Evolutionary conservation across 2,888 invertebrate species (phyloP).

Genomic region (Scaptomyza flava): DNA sequence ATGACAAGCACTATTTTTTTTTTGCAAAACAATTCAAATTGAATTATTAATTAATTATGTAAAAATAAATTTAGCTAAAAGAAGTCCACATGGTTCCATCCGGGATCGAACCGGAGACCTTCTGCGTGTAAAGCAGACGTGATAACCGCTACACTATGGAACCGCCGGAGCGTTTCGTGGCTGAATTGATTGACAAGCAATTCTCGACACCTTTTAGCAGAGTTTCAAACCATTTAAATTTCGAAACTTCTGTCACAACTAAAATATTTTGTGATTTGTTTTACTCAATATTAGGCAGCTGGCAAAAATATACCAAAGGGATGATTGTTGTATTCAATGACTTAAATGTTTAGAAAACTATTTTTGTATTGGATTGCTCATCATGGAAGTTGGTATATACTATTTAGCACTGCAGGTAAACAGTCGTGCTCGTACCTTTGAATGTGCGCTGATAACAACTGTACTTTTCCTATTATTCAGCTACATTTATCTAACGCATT

Average conservation of each 20-base stretch:
- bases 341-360: not conserved
- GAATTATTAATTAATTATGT: too few species aligned
- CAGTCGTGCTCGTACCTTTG: not conserved
- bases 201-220: not conserved
- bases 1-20: too few species aligned
- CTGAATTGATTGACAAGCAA: slow-evolving; percentile 7
- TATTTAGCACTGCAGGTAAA: slow-evolving; percentile 27
- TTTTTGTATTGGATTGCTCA: slow-evolving; percentile 27
- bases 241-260: not conserved
- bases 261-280: not conserved
- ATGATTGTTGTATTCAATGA: not conserved
- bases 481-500: slow-evolving; percentile 6
- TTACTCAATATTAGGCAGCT: not conserved
- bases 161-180: slow-evolving; percentile 48
- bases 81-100: slow-evolving; percentile 80
- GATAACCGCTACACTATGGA: slow-evolving; percentile 85
- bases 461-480: slow-evolving; percentile 22
- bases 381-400: slow-evolving; percentile 10
- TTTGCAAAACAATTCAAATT: too few species aligned
- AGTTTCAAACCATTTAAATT: not conserved
- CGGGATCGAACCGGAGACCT: slow-evolving; percentile 85
- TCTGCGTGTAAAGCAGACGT: slow-evolving; percentile 85
- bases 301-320: not conserved
- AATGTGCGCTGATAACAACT: slow-evolving; percentile 36
- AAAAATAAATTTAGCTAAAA: too few species aligned